Base-by-base conservation (phyloP, 2,113 vertebrate species). In the Ophiodon elongatus region DNA sequence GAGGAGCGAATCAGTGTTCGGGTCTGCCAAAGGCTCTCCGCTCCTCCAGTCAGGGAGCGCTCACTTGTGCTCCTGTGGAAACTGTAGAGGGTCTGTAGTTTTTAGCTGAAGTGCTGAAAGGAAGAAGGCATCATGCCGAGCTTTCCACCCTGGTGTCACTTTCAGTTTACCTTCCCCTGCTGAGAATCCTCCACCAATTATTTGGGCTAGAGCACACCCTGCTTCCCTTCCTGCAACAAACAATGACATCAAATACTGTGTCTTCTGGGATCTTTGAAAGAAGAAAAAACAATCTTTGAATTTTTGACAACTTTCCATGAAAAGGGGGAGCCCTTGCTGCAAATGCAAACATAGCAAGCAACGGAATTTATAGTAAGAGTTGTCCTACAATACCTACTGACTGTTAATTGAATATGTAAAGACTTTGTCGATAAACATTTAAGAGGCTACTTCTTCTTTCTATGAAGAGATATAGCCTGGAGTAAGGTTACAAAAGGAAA, bases 101-200 rank as follows among this genome's bases (percentile, higher is more conserved):
- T 88, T 88, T 63, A 77, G 83, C 76, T 69, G 73, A 65, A 87
- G 88, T 41, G 84, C 80, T 87, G 89, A 94, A 89, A 91, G 80
- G 72, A 89, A 90, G 90, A 74, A 82, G 88, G 80, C 90, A 73
- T 89, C 89, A 89, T 80, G 89, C 88, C 73, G 88, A 88, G 91
- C 70, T 71, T 83, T 80, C 86, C 89, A 81, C 88, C 89, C 82
- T 21, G 76, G 89, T 88, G 88, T 94, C 92, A 89, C 91, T 93
- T 91, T 92, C 92, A 91, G 92, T 93, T 93, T 94, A 91, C 87
- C 83, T 94, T 94, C 91, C 91, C 92, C 91, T 90, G 91, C 93
- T 91, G 94, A 89, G 92, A 92, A 90, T 73, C 88, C 73, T 88
- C 88, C 82, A 73, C 89, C 92, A 93, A 92, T 92, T 86, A 93